Evolutionary conservation across 2,113 vertebrate species (phyloP).

Genomic region (Ibidorhyncha struthersii): DNA sequence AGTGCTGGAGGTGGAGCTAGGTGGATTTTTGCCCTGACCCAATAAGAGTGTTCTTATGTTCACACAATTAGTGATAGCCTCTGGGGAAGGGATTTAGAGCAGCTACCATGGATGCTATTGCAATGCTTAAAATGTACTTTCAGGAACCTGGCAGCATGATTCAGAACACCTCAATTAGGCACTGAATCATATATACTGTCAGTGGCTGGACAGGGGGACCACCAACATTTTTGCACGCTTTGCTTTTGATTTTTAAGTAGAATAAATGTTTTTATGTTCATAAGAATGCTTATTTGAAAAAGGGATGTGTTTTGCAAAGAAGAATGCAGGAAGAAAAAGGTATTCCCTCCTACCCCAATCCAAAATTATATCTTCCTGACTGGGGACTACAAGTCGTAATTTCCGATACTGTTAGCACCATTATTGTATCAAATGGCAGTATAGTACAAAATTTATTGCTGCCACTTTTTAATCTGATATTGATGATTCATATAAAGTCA

Average conservation of each 20-base stretch:
- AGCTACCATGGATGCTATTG: neutral
- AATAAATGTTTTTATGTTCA: neutral
- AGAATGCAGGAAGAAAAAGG: neutral
- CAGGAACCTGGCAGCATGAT: neutral
- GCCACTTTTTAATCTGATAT: constrained; percentile 2
- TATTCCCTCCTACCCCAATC: no score
- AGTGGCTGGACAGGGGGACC: rapidly evolving
- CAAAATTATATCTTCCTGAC: neutral
- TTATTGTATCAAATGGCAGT: neutral
- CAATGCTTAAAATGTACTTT: neutral
- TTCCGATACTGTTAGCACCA: neutral
- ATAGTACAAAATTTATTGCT: neutral
- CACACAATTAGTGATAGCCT: neutral
- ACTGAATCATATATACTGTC: neutral
- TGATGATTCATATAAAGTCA: constrained; percentile 22
- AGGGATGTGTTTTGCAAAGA: neutral
- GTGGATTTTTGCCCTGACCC: constrained; percentile 14
- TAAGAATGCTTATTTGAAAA: neutral
- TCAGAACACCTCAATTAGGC: neutral
- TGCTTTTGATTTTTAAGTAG: neutral
- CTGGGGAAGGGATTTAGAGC: neutral
- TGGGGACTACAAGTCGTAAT: neutral
- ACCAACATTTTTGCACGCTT: neutral
- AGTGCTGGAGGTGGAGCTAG: rapidly evolving
- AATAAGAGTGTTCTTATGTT: neutral